phyloP scores from a whole-genome alignment of 2,113 vertebrate genomes.

The Clarias batrachus region DNA sequence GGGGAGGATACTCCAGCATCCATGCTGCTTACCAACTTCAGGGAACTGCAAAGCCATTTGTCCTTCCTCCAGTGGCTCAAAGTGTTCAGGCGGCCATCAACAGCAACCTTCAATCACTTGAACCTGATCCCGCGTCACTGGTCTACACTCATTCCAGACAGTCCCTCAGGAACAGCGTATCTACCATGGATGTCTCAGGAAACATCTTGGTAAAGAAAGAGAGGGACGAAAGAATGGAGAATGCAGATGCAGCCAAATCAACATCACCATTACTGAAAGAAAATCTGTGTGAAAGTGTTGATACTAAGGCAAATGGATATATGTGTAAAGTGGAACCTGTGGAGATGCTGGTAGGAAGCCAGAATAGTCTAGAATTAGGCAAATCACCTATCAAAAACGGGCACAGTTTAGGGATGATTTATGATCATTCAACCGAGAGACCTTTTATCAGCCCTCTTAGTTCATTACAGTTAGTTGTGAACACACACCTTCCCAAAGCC shows the following conservation, averaged over 20 bases:
- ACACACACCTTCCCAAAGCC: constrained; percentile 92
- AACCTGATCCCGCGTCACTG: constrained; percentile 81
- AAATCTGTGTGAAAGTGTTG: constrained; percentile 70
- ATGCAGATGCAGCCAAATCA: constrained; percentile 80
- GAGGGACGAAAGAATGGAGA: constrained; percentile 77
- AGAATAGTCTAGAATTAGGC: constrained; percentile 69
- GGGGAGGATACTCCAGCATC: constrained; percentile 98
- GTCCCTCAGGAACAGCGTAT: constrained; percentile 88
- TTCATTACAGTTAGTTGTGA: constrained; percentile 96
- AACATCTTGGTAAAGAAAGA: constrained; percentile 81
- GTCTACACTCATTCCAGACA: constrained; percentile 84
- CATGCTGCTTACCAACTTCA: constrained; percentile 97
- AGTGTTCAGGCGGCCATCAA: constrained; percentile 85
- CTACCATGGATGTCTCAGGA: constrained; percentile 94
- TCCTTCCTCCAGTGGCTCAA: constrained; percentile 73
- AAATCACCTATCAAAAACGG: constrained; percentile 81
- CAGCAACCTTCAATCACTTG: constrained; percentile 72
- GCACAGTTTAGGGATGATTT: constrained; percentile 86
- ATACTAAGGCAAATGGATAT: constrained; percentile 72
- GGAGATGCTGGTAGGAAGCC: constrained; percentile 75
- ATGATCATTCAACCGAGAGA: constrained; percentile 89
- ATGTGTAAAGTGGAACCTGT: constrained; percentile 84
- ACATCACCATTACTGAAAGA: constrained; percentile 78
- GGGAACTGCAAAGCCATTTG: constrained; percentile 75
- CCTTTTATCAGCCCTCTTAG: constrained; percentile 92